phyloP scores from a whole-genome alignment of 2,113 vertebrate species.

The Columba janthina region DNA sequence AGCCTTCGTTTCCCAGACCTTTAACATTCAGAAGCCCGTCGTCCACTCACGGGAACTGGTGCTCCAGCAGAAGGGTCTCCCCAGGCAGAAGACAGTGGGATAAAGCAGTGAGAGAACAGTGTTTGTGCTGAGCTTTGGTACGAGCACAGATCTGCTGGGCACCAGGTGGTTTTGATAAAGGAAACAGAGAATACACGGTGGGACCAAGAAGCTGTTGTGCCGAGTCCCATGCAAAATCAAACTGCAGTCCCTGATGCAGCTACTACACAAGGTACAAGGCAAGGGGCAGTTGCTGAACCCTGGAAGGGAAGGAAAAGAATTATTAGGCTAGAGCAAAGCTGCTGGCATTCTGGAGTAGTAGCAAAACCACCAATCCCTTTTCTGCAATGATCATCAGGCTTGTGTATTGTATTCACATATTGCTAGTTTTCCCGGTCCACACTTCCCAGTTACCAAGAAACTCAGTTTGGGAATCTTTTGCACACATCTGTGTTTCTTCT shows the following conservation, averaged over 20 bases:
- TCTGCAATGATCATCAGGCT: not conserved
- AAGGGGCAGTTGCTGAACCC: not conserved
- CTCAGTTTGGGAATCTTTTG: not conserved
- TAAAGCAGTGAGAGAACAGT: rapidly evolving
- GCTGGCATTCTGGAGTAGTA: not conserved
- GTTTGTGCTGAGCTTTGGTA: not conserved
- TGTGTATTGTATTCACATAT: rapidly evolving
- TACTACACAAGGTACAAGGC: not conserved
- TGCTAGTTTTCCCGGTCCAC: not conserved
- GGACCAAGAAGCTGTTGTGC: not conserved
- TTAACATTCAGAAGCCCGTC: not conserved
- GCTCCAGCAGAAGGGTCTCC: not conserved
- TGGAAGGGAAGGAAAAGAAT: not conserved
- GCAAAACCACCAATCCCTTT: not conserved
- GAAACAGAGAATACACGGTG: not conserved
- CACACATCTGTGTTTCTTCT: not conserved
- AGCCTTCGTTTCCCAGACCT: not conserved
- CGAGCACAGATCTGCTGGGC: not conserved
- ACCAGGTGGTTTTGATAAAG: not conserved
- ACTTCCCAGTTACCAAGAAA: not conserved
- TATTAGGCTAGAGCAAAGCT: not conserved
- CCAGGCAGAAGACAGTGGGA: not conserved
- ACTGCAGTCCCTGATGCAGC: not conserved
- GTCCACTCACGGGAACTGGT: not conserved
- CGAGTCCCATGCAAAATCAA: not conserved